Conservation (phyloP, 2,888 invertebrate genomes). For the Griposia aprilina region DNA sequence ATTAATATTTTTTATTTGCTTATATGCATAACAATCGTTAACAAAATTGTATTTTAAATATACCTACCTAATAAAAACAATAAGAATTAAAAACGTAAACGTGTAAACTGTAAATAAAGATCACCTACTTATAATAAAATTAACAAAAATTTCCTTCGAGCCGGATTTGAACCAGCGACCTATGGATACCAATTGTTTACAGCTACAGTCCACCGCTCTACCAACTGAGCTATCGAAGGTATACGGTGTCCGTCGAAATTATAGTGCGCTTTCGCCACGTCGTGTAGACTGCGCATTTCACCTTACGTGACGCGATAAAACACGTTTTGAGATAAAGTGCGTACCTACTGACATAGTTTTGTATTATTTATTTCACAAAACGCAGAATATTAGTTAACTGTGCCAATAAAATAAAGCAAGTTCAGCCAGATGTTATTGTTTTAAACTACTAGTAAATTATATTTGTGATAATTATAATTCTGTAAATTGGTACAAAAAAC, state of each 20-base stretch:
- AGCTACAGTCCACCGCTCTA: slow-evolving; percentile 89
- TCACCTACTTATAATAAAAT: not conserved
- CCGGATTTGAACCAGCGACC: slow-evolving; percentile 93
- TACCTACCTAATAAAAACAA: not conserved
- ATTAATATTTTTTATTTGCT: too few species aligned
- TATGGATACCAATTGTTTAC: slow-evolving; percentile 87
- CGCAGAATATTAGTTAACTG: not conserved
- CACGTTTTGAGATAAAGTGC: not conserved
- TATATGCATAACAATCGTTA: too few species aligned
- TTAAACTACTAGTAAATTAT: not conserved
- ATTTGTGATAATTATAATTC: not conserved
- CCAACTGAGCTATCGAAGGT: slow-evolving; percentile 90
- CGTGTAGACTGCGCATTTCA: not conserved
- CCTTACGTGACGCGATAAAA: slow-evolving; percentile 4
- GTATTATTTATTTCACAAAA: not conserved
- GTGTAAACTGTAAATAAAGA: not conserved
- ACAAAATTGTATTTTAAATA: not conserved
- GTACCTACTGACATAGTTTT: not conserved
- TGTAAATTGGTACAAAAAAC: not conserved
- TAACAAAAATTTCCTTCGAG: slow-evolving; percentile 89
- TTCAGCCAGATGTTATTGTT: too few species aligned
- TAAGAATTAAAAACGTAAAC: not conserved
- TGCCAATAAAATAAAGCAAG: not conserved
- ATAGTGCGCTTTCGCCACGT: not conserved
- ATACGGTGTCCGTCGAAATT: not conserved